Evolutionary conservation across 1,140 invertebrate genomes (phyloP), one percentile per base, ranked within the genome.

Genomic region (Drosophila bifasciata): DNA sequence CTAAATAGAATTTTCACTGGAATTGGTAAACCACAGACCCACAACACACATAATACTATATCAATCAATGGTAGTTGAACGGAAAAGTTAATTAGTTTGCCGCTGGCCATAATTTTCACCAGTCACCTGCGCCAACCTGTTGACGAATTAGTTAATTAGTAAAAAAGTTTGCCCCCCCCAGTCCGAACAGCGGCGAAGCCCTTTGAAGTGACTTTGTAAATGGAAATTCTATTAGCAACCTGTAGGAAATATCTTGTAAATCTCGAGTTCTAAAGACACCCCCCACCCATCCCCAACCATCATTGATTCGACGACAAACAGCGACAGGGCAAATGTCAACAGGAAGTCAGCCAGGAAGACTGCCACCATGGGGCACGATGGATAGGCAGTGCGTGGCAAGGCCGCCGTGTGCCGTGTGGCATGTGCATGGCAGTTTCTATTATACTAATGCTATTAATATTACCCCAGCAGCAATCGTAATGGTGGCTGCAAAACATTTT

Each of bases 381-480:
- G 2, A 52, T 28, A 21, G 36, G 7, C 11, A 52, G n/a, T 15
- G 23, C 28, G 11, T 17, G n/a, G 40, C 5, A n/a, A n/a, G n/a
- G n/a, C n/a, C n/a, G n/a, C n/a, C n/a, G n/a, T n/a, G n/a, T n/a
- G n/a, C n/a, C n/a, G n/a, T n/a, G n/a, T n/a, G n/a, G n/a, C 9
- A 36, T 36, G 17, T 21, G 6, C 16, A 28, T 16, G 43, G 13
- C 23, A 45, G 46, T 48, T 62, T 45, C 44, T 61, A 60, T 46
- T 46, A 41, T 45, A 62, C 40, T 80, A 84, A 85, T 86, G 40
- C 36, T 67, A 69, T 81, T 83, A 83, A 74, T 62, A 32, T 61
- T 39, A n/a, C 41, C 56, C 41, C 25, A 28, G 56, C 9, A 44
- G 44, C 17, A 39, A 15, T n/a, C 28, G 16, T 17, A 17, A 41